A percentile compares a stretch with the other conserved stretches of the same genome.
These are phyloP conservation scores for Pluvianellus socialis DNA, from an alignment of 2,113 vertebrate genomes.

Conservation along the genomic window DNA sequence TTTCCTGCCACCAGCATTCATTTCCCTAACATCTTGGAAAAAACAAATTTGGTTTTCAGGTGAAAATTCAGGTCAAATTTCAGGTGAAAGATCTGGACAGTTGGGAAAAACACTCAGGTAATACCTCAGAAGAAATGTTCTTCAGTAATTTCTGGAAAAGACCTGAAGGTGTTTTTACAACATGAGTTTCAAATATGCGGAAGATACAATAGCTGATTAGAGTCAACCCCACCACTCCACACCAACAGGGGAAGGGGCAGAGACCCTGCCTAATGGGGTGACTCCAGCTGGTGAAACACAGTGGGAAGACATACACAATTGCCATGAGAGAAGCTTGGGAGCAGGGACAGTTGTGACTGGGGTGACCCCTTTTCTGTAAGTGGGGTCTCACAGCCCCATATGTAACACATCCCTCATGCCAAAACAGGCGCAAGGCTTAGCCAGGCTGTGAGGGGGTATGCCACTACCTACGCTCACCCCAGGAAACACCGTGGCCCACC, in stretches of 20 bases:
- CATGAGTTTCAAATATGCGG: accelerated
- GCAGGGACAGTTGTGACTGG: accelerated
- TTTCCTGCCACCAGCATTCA: neutral
- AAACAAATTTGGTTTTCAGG: neutral
- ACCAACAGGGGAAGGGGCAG: neutral
- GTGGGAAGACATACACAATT: accelerated
- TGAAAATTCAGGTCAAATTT: neutral
- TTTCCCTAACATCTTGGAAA: neutral
- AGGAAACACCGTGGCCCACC: neutral
- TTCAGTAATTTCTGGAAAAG: neutral
- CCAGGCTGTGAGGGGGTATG: neutral
- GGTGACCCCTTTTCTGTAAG: neutral
- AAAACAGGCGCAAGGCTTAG: neutral
- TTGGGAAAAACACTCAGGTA: neutral
- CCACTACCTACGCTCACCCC: neutral
- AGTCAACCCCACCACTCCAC: neutral
- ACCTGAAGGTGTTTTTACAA: neutral
- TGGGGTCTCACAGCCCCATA: neutral
- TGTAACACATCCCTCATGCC: neutral
- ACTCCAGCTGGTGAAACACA: neutral
- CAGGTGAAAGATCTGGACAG: neutral
- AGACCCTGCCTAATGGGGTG: neutral
- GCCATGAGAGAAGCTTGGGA: neutral
- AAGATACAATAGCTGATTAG: neutral
- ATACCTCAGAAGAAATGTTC: neutral